Evolutionary conservation across 2,888 invertebrate species (phyloP).

Genomic region (Shargacucullia verbasci): DNA sequence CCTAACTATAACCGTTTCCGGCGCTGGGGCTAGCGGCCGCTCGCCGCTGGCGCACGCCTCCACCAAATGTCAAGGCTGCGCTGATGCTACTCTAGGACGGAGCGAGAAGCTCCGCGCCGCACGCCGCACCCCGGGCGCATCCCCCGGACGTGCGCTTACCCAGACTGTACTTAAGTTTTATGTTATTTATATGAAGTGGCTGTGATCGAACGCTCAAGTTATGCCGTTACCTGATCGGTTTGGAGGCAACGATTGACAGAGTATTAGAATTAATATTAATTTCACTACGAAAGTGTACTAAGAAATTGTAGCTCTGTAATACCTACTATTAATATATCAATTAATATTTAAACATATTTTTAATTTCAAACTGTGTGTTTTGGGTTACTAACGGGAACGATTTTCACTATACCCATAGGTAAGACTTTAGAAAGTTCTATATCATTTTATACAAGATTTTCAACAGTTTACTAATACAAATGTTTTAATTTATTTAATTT

Average conservation of each 20-base stretch:
- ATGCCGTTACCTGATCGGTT: conserved; percentile 69
- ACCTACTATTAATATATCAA: conserved; percentile 41
- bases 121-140: conserved; percentile 65
- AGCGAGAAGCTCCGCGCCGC: conserved; percentile 56
- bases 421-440: too few relatives aligned
- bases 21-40: conserved; percentile 83
- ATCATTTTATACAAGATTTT: too few relatives aligned
- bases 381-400: too few relatives aligned
- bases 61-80: conserved; percentile 84
- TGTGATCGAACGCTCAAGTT: conserved; percentile 82
- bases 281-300: conserved; percentile 47
- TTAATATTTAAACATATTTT: conserved; percentile 38
- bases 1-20: conserved; percentile 82
- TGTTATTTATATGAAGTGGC: conserved; percentile 80
- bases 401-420: too few relatives aligned
- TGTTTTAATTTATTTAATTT: too few relatives aligned
- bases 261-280: conserved; percentile 56
- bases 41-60: conserved; percentile 59
- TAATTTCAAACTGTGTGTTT: conserved; percentile 24
- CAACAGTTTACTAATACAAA: too few relatives aligned
- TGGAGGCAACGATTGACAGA: conserved; percentile 74
- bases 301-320: conserved; percentile 39
- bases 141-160: conserved; percentile 61
- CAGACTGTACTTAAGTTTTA: conserved; percentile 72
- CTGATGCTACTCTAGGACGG: conserved; percentile 64